Percentiles rank a stretch among this genome's conserved stretches.
phyloP scores from a whole-genome alignment of 2,113 vertebrate genomes.

The Microtus richardsoni region DNA sequence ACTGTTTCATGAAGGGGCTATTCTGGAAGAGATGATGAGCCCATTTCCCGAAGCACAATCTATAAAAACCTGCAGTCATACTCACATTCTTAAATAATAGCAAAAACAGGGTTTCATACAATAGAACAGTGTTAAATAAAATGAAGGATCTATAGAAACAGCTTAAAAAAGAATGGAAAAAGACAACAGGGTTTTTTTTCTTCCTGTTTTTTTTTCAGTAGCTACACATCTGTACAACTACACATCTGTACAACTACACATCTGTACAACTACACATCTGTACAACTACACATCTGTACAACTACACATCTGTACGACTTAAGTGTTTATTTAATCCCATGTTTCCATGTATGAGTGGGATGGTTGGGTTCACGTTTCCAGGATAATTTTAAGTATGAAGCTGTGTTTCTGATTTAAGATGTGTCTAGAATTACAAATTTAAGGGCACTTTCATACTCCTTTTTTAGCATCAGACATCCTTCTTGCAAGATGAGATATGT shows the following conservation, averaged over 20 bases:
- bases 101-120: not conserved
- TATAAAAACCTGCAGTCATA: not conserved
- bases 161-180: not conserved
- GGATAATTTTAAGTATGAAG: conserved; percentile 24
- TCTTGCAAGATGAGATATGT: conserved; percentile 51
- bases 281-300: too few relatives aligned
- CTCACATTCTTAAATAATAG: not conserved
- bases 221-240: too few relatives aligned
- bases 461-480: conserved; percentile 1
- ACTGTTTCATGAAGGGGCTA: conserved; percentile 16
- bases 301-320: not conserved
- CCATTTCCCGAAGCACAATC: not conserved
- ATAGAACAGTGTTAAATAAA: conserved; percentile 20
- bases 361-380: conserved; percentile 29
- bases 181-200: not conserved
- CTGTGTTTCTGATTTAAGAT: conserved; percentile 40
- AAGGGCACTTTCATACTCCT: conserved; percentile 11
- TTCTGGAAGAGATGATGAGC: not conserved
- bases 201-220: not conserved
- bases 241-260: too few relatives aligned
- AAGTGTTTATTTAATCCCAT: not conserved
- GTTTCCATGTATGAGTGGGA: not conserved
- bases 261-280: too few relatives aligned
- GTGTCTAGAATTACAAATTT: conserved; percentile 47
- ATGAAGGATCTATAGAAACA: not conserved